Evolutionary conservation across 2,113 vertebrate species (phyloP), one percentile per base, ranked within the genome.

Genomic region (Channa maculata): DNA sequence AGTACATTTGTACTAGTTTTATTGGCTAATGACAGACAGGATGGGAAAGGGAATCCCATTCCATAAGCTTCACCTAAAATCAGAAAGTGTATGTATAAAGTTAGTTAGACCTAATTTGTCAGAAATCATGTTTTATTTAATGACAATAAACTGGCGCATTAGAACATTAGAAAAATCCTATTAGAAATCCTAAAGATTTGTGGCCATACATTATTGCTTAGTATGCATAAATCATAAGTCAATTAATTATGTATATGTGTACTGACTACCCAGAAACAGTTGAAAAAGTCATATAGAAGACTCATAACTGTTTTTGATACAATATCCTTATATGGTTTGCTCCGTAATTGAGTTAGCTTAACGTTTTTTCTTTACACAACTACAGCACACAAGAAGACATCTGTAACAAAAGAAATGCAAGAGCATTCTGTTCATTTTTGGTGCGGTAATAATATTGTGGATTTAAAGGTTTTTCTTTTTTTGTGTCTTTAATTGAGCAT

Each of bases 211-310:
- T 78, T 80, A 77, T 74, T 85, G 72, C 72, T 68, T 46, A 53
- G 43, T 39, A 34, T 73, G 79, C 71, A 82, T 83, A 62, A 79
- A 74, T 86, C 54, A 70, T 74, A 43, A 79, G 33, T 37, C 8
- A 46, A 76, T 79, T 75, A 38, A 78, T 73, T 83, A 72, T 82
- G 71, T 61, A 83, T 72, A 71, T 80, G 68, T 79, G 51, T 60
- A 79, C 81, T 84, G 84, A 86, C 41, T 11, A 64, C 11, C 39
- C 48, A 61, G 45, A 81, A 82, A 80, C 50, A 65, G 68, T 14
- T 79, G 44, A 78, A 69, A 83, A 83, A 71, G 72, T 85, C 64
- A 84, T n/a, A 82, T 71, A 45, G 50, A 87, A 15, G 54, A 75
- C 63, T 60, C 60, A 80, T 77, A 63, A 79, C 58, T 77, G 24